Conservation (phyloP, 1,140 invertebrate genomes). For the Coenobita brevimanus region DNA sequence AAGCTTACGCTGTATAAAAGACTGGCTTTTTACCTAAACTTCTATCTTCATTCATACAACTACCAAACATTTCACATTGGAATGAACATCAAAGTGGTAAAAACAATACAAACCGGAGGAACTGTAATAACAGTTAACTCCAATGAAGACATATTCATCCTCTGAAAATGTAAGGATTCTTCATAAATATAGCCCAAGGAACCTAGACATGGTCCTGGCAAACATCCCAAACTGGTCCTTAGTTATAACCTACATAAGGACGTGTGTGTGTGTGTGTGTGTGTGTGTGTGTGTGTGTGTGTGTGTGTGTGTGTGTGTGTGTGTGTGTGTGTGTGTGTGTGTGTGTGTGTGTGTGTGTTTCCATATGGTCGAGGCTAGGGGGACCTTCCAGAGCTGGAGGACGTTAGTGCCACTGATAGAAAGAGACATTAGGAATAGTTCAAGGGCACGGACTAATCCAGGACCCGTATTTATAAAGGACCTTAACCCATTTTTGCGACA, state of each 20-base stretch:
- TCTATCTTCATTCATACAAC: too few species aligned
- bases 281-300: not conserved
- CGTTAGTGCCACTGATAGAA: conserved; percentile 40
- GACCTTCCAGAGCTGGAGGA: conserved; percentile 18
- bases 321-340: not conserved
- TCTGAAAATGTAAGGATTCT: too few species aligned
- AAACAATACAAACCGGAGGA: too few species aligned
- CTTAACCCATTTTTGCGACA: too few species aligned
- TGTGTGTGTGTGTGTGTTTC: not conserved
- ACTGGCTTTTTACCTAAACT: too few species aligned
- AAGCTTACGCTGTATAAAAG: too few species aligned
- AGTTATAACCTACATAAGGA: conserved; percentile 22
- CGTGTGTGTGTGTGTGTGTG: not conserved
- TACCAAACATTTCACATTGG: too few species aligned
- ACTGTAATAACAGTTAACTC: too few species aligned
- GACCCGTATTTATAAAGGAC: too few species aligned
- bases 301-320: not conserved
- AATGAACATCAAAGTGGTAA: too few species aligned
- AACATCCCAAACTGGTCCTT: conserved; percentile 35
- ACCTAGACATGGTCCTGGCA: conserved; percentile 5
- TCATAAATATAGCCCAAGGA: too few species aligned
- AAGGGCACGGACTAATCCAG: conserved; percentile 42
- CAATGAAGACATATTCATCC: too few species aligned
- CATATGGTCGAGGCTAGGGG: conserved; percentile 29
- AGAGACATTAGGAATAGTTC: conserved; percentile 55